Evolutionary conservation across 2,888 invertebrate species (phyloP).

Genomic region (Galerucella calmariensis): DNA sequence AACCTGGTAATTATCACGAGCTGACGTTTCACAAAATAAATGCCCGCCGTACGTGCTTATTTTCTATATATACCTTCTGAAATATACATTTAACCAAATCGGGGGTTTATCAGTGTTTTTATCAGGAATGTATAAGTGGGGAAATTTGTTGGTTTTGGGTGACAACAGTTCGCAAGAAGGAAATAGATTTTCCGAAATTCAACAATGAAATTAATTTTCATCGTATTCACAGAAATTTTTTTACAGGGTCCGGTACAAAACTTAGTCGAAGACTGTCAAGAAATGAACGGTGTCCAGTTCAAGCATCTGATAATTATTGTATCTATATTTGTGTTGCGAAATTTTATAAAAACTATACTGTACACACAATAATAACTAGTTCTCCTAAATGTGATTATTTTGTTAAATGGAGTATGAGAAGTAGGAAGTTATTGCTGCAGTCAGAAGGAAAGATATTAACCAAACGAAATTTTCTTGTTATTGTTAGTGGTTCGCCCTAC

Average conservation of each 20-base stretch:
- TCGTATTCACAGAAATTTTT: neutral
- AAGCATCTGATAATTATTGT: too few species aligned
- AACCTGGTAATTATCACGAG: constrained; percentile 44
- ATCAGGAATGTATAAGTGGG: constrained; percentile 17
- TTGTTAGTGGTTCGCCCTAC: constrained; percentile 9
- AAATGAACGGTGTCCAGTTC: too few species aligned
- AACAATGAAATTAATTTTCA: neutral
- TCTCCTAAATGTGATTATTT: too few species aligned
- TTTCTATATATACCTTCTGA: constrained; percentile 39
- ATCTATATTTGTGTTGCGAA: too few species aligned
- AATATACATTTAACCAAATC: constrained; percentile 35
- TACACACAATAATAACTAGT: too few species aligned
- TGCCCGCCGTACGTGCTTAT: constrained; percentile 45
- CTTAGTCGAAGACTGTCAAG: too few species aligned
- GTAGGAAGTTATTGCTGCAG: too few species aligned
- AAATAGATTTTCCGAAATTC: neutral
- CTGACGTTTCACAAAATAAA: constrained; percentile 44
- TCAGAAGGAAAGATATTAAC: neutral
- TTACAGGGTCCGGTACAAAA: too few species aligned
- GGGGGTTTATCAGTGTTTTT: constrained; percentile 23
- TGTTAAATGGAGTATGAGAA: too few species aligned
- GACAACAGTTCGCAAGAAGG: constrained; percentile 1
- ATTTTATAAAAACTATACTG: too few species aligned
- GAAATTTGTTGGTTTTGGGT: constrained; percentile 8
- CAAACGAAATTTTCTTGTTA: neutral